Conservation (phyloP, 2,888 invertebrate species). For the Erpobdella octoculata region DNA sequence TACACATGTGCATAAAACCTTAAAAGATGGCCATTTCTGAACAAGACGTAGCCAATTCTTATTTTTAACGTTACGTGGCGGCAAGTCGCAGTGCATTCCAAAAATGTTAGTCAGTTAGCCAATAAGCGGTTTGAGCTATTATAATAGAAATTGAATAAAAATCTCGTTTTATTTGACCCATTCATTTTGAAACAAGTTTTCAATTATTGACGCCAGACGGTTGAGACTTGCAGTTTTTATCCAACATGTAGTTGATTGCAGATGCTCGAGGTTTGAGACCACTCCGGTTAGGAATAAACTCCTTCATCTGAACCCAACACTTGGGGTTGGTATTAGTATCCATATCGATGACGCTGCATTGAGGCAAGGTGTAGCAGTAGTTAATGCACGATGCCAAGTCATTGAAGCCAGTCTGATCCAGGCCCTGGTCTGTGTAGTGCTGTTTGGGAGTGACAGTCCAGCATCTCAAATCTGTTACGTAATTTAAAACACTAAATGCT, state of each 20-base stretch:
- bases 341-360: neutral
- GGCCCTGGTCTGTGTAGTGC: conserved; percentile 4
- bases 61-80: too few relatives aligned
- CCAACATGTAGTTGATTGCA: neutral
- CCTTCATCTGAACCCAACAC: neutral
- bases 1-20: too few relatives aligned
- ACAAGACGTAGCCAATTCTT: too few relatives aligned
- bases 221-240: too few relatives aligned
- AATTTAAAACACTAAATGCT: neutral
- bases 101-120: too few relatives aligned
- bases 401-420: neutral
- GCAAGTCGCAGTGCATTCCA: too few relatives aligned
- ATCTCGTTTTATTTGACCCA: too few relatives aligned
- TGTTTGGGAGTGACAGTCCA: neutral
- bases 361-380: neutral
- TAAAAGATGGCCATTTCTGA: too few relatives aligned
- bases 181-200: too few relatives aligned
- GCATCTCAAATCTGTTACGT: neutral
- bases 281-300: neutral
- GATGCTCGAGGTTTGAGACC: neutral
- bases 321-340: neutral
- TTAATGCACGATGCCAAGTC: neutral
- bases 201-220: too few relatives aligned
- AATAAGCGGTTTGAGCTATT: too few relatives aligned
- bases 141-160: too few relatives aligned